These are phyloP conservation scores for Pao palembangensis DNA, from an alignment of 2,113 vertebrate species.

Conservation along the genomic window DNA sequence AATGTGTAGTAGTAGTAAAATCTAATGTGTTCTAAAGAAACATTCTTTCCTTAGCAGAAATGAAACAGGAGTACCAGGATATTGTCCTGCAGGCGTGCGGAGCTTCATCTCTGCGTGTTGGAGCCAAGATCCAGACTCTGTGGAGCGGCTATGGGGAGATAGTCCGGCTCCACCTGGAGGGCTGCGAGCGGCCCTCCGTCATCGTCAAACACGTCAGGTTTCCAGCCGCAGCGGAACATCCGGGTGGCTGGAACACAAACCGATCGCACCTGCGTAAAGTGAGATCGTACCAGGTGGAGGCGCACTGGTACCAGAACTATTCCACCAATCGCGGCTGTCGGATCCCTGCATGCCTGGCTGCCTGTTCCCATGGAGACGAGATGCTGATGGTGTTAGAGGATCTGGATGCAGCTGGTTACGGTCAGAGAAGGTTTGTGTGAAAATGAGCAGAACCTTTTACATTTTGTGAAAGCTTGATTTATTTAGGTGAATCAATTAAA, in stretches of 20 bases:
- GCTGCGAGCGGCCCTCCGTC: conserved; percentile 64
- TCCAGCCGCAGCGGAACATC: conserved; percentile 56
- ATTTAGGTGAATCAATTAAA: too few relatives aligned
- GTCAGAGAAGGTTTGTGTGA: conserved; percentile 57
- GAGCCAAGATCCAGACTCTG: conserved; percentile 70
- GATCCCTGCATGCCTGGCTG: conserved; percentile 67
- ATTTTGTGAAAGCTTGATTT: too few relatives aligned
- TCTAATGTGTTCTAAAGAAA: too few relatives aligned
- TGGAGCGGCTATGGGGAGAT: conserved; percentile 78
- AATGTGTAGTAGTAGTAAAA: too few relatives aligned
- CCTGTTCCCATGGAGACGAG: conserved; percentile 69
- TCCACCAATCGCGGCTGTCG: conserved; percentile 59
- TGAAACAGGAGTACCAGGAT: conserved; percentile 70
- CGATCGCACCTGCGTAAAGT: conserved; percentile 73
- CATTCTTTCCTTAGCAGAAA: conserved; percentile 20
- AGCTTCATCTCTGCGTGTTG: conserved; percentile 57
- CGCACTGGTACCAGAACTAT: conserved; percentile 75
- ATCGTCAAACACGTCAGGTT: conserved; percentile 75
- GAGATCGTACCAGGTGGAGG: conserved; percentile 76
- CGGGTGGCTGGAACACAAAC: conserved; percentile 63
- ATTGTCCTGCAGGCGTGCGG: conserved; percentile 66
- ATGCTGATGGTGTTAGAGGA: conserved; percentile 78
- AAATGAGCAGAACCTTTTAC: too few relatives aligned
- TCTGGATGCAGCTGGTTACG: conserved; percentile 69
- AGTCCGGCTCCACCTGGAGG: conserved; percentile 68